These are phyloP conservation scores for Stegana nigrithorax DNA, from an alignment of 2,888 invertebrate genomes.

Conservation along the genomic window DNA sequence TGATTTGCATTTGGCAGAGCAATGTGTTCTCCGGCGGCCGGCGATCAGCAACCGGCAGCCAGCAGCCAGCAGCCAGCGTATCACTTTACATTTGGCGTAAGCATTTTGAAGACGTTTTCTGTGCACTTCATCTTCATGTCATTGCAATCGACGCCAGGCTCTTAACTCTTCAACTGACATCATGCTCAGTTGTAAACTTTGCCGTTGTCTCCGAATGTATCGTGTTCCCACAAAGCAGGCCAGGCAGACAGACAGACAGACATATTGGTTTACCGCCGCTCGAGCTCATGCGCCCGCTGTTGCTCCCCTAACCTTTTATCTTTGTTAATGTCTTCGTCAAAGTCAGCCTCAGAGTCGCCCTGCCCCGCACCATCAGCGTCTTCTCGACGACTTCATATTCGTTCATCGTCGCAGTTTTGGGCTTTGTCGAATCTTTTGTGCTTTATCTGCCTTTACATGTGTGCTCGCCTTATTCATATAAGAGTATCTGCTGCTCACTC, in stretches of 20 bases:
- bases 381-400: neutral
- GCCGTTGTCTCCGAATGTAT: slow-evolving; percentile 5
- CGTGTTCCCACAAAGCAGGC: slow-evolving; percentile 27
- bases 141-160: slow-evolving; percentile 28
- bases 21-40: too few species aligned
- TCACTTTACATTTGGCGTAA: too few species aligned
- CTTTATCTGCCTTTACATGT: slow-evolving; percentile 37
- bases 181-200: neutral
- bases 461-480: neutral
- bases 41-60: too few species aligned
- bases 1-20: too few species aligned
- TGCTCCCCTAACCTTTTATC: too few species aligned
- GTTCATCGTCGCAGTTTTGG: slow-evolving; percentile 30
- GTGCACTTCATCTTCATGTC: too few species aligned
- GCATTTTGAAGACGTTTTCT: too few species aligned
- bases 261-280: too few species aligned
- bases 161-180: slow-evolving; percentile 45
- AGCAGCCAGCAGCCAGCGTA: too few species aligned
- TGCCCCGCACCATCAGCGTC: neutral
- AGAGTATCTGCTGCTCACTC: slow-evolving; percentile 1
- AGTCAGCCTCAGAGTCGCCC: neutral
- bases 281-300: too few species aligned
- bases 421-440: slow-evolving; percentile 12
- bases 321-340: too few species aligned
- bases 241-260: too few species aligned